Evolutionary conservation across 2,113 vertebrate genomes (phyloP), one percentile per base, ranked within the genome.

Genomic region (Oceanodroma tethys): DNA sequence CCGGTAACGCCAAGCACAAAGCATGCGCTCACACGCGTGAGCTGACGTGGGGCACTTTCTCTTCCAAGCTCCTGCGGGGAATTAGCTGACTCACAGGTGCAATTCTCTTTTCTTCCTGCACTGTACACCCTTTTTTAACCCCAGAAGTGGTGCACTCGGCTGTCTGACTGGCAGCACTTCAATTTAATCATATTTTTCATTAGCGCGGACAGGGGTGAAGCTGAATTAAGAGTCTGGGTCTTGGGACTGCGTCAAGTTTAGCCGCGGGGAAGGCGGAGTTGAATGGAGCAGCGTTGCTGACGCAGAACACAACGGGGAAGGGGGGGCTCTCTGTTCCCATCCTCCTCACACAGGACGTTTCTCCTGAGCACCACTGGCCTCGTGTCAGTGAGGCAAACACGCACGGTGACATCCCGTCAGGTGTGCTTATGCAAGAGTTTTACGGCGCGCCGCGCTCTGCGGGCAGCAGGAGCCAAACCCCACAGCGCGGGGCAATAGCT

Each of bases 361-460:
- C 45, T 87, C 38, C 70, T 16, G 59, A 38, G 12, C 71, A 53
- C 53, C 60, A 6, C 73, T 21, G 62, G 55, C 79, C 70, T 26
- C 1, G 50, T 22, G 70, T 34, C 32, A 32, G 36, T 0, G 18
- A 17, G 29, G 34, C 34, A 40, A 34, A 23, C 22, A 8, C 3
- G 1, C 27, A 1, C 0, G 6, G 0, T 70, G 72, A 17, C 90
- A 34, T 36, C 55, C 26, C 4, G 1, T 4, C 40, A 21, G 45
- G 45, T 12, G 53, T 29, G 60, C 50, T 81, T 9, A 5, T 6
- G 32, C 88, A 36, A 15, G 50, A 71, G 60, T 3, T 66, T 32
- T 48, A 47, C 5, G 11, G 65, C 73, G 50, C 34, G 3, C 8
- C 0, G 3, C 25, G 9, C 29, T 67, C 76, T 52, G 53, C 2